Conservation (phyloP, 2,797 vertebrate species). For the Acanthis flammea region DNA sequence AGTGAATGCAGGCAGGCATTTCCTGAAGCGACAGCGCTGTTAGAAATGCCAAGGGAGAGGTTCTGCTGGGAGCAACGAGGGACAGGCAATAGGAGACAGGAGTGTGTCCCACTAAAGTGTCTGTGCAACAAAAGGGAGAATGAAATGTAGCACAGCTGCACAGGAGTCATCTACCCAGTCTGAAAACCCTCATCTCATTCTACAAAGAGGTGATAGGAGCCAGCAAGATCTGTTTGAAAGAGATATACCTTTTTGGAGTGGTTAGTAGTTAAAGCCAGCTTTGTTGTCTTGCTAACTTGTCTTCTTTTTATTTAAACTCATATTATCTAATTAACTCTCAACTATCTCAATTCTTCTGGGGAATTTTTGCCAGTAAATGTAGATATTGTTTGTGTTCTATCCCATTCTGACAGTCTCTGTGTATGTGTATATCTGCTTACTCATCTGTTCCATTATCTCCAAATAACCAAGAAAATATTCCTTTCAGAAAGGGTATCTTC, state of each 20-base stretch:
- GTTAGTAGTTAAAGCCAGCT: not conserved
- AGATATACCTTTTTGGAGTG: not conserved
- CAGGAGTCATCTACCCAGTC: not conserved
- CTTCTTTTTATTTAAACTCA: fast-evolving
- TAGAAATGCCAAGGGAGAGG: constrained; percentile 53
- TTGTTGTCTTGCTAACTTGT: not conserved
- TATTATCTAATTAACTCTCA: not conserved
- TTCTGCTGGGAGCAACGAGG: constrained; percentile 11
- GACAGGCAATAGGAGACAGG: not conserved
- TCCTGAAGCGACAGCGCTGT: constrained; percentile 50
- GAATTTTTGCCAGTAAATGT: not conserved
- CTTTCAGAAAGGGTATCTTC: not conserved
- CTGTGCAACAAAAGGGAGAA: constrained; percentile 6
- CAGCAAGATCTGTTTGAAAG: not conserved
- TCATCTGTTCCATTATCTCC: not conserved
- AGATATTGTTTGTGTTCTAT: not conserved
- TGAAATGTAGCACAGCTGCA: constrained; percentile 23
- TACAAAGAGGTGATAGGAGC: not conserved
- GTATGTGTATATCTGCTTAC: not conserved
- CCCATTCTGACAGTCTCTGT: not conserved
- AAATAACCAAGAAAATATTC: not conserved
- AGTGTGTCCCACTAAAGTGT: constrained; percentile 15
- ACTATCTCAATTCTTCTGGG: not conserved
- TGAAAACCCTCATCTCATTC: not conserved
- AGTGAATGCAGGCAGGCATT: constrained; percentile 56